These are phyloP conservation scores for Gyps fulvus DNA, from an alignment of 2,113 vertebrate species.

Conservation along the genomic window DNA sequence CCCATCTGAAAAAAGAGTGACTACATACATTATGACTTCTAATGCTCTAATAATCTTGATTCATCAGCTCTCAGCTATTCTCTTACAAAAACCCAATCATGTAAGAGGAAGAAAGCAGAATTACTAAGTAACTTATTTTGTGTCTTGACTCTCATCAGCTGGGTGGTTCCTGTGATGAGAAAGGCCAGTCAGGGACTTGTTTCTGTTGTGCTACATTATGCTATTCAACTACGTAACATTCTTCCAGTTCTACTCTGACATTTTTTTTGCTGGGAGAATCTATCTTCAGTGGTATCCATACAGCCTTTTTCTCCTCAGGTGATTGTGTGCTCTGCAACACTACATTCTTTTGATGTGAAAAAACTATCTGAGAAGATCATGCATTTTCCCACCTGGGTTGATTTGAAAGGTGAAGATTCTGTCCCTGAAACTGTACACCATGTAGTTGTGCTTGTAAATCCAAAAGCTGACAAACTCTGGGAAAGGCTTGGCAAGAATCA, in stretches of 20 bases:
- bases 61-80: background rate
- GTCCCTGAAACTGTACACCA: constrained; percentile 97
- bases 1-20: background rate
- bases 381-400: constrained; percentile 99
- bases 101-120: too few species aligned
- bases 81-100: too few species aligned
- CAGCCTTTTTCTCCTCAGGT: constrained; percentile 73
- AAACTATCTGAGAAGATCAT: constrained; percentile 97
- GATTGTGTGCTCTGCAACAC: constrained; percentile 95
- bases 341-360: constrained; percentile 98
- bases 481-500: constrained; percentile 89
- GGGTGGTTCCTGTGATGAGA: background rate
- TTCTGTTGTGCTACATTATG: background rate
- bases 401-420: constrained; percentile 97
- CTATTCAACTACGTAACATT: background rate
- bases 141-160: background rate
- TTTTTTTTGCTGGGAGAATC: background rate
- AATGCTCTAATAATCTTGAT: background rate
- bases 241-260: background rate
- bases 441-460: constrained; percentile 92
- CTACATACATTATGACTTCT: background rate
- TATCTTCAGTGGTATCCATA: background rate
- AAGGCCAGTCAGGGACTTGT: background rate
- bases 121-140: background rate
- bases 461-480: constrained; percentile 88